Evolutionary conservation across 2,888 invertebrate genomes (phyloP).

Genomic region (Gnatocerus cornutus): DNA sequence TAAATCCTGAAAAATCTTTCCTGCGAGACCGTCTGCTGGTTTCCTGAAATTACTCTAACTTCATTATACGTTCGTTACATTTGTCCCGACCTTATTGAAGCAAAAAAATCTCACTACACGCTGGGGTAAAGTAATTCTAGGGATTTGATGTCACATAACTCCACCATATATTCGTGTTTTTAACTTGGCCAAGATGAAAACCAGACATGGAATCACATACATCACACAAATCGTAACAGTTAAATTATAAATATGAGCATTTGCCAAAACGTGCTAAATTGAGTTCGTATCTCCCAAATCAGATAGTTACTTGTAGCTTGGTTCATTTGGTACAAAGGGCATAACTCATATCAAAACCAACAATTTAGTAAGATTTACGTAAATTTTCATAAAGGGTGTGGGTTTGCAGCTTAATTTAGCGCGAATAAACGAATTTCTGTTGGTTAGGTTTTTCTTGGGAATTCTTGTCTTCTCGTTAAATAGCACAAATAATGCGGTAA

Average conservation of each 20-base stretch:
- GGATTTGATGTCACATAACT: not conserved
- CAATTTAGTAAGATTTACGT: not conserved
- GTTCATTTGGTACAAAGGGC: not conserved
- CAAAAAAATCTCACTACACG: not conserved
- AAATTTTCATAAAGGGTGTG: not conserved
- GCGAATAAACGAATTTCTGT: constrained; percentile 4
- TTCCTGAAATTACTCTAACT: constrained; percentile 4
- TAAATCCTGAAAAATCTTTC: constrained; percentile 2
- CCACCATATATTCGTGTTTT: no score
- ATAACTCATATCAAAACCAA: not conserved
- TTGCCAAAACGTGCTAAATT: not conserved
- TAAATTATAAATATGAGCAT: not conserved
- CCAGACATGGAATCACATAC: not conserved
- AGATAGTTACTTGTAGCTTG: not conserved
- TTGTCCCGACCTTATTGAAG: not conserved
- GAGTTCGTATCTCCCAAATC: no score
- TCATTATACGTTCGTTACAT: not conserved
- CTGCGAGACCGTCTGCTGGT: constrained; percentile 1
- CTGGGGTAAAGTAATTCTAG: not conserved
- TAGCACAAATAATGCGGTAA: not conserved
- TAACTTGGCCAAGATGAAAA: not conserved
- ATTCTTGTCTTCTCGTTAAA: constrained; percentile 1
- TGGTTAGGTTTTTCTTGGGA: not conserved
- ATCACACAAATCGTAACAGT: not conserved
- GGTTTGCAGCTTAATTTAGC: not conserved